phyloP scores from a whole-genome alignment of 2,888 invertebrate species.

The Macrosiphum euphorbiae region DNA sequence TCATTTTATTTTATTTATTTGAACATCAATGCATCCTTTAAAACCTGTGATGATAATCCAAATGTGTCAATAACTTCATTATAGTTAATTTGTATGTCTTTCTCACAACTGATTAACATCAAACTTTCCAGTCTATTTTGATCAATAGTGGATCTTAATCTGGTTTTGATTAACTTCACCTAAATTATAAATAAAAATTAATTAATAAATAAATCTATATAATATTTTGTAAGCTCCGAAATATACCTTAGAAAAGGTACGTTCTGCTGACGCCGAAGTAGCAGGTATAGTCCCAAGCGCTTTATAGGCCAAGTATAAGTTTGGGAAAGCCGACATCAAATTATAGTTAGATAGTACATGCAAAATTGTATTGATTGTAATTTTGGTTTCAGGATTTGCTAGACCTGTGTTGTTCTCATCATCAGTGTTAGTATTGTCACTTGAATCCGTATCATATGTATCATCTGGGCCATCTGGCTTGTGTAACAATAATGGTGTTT shows the following conservation, averaged over 20 bases:
- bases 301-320: constrained; percentile 21
- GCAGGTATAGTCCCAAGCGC: not conserved
- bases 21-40: constrained; percentile 33
- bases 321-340: constrained; percentile 17
- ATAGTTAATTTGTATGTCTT: constrained; percentile 28
- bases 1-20: not conserved
- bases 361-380: constrained; percentile 19
- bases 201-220: not conserved
- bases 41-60: constrained; percentile 6
- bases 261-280: constrained; percentile 10
- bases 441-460: not conserved
- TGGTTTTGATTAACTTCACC: constrained; percentile 32
- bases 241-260: constrained; percentile 1
- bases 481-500: constrained; percentile 16
- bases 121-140: not conserved
- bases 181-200: constrained; percentile 13
- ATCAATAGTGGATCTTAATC: constrained; percentile 2
- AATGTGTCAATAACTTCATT: constrained; percentile 15
- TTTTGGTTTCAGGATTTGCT: not conserved
- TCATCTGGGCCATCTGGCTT: not conserved
- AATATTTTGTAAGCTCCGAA: not conserved
- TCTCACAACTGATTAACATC: constrained; percentile 22
- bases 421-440: constrained; percentile 24
- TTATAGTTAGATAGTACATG: constrained; percentile 20
- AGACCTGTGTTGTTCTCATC: not conserved